Conservation (phyloP, 2,888 invertebrate species). For the Eristalis tenax region DNA sequence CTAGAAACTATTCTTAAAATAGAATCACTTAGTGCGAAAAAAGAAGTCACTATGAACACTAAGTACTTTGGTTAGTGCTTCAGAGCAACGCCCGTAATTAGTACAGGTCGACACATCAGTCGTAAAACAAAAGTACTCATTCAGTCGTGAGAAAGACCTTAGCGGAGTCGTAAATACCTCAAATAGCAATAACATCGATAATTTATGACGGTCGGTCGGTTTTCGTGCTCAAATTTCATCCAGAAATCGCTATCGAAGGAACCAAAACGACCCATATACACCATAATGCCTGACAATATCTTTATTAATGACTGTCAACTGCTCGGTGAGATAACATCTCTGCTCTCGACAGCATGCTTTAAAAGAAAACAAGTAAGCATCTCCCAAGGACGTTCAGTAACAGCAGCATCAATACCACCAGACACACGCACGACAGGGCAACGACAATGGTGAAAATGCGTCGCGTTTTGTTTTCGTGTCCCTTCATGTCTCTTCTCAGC, state of each 20-base stretch:
- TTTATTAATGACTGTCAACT: slow-evolving; percentile 70
- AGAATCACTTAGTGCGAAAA: neutral
- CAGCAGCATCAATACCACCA: neutral
- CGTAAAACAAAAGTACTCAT: slow-evolving; percentile 12
- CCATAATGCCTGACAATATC: slow-evolving; percentile 68
- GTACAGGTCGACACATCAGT: neutral
- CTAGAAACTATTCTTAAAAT: neutral
- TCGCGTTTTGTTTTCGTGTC: slow-evolving; percentile 41
- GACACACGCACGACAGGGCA: slow-evolving; percentile 44
- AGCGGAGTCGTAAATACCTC: slow-evolving; percentile 36
- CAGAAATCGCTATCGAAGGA: slow-evolving; percentile 38
- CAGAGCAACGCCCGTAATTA: neutral
- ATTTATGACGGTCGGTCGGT: slow-evolving; percentile 44
- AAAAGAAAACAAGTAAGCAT: slow-evolving; percentile 24
- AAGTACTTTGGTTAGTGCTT: too few species aligned
- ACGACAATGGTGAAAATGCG: slow-evolving; percentile 51
- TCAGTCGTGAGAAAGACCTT: slow-evolving; percentile 21
- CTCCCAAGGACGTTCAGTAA: slow-evolving; percentile 46
- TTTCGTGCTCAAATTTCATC: slow-evolving; percentile 57
- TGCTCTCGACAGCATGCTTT: slow-evolving; percentile 41
- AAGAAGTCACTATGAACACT: neutral
- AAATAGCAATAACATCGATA: slow-evolving; percentile 34
- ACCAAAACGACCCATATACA: slow-evolving; percentile 43
- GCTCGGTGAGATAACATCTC: slow-evolving; percentile 53
- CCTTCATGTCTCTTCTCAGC: slow-evolving; percentile 8